These are phyloP conservation scores for Xestia c-nigrum DNA, from an alignment of 2,888 invertebrate genomes.

Conservation along the genomic window DNA sequence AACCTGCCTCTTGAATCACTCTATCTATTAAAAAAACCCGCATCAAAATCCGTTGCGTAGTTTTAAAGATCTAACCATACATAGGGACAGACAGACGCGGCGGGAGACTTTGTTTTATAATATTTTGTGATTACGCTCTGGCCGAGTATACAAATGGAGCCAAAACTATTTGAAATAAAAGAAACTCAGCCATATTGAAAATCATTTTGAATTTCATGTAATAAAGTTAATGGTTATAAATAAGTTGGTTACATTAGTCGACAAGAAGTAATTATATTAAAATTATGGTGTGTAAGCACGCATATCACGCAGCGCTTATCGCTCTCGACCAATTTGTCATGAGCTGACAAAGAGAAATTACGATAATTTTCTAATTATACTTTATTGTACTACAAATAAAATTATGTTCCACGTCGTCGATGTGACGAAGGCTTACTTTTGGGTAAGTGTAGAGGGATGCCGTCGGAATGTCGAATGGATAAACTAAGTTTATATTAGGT, in stretches of 20 bases:
- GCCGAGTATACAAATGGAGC: neutral
- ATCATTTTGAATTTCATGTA: conserved; percentile 24
- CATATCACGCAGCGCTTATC: conserved; percentile 54
- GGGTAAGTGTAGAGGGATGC: neutral
- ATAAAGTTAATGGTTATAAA: conserved; percentile 30
- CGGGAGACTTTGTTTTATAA: too few species aligned
- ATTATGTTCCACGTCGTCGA: conserved; percentile 23
- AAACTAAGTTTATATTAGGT: neutral
- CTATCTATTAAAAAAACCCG: too few species aligned
- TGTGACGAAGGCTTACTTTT: conserved; percentile 9
- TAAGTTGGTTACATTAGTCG: conserved; percentile 44
- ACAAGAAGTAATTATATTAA: conserved; percentile 55
- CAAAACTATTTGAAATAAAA: conserved; percentile 1
- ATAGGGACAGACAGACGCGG: too few species aligned
- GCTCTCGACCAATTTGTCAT: conserved; percentile 43
- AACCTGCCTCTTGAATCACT: too few species aligned
- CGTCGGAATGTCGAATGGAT: neutral
- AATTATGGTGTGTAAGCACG: conserved; percentile 58
- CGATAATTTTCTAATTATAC: conserved; percentile 42
- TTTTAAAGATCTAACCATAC: too few species aligned
- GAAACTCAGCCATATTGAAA: neutral
- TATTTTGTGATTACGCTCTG: too few species aligned
- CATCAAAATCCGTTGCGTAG: too few species aligned
- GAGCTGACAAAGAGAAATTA: conserved; percentile 56
- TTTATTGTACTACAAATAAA: conserved; percentile 29